Evolutionary conservation across 2,113 vertebrate species (phyloP).

Genomic region (Arenaria interpres): DNA sequence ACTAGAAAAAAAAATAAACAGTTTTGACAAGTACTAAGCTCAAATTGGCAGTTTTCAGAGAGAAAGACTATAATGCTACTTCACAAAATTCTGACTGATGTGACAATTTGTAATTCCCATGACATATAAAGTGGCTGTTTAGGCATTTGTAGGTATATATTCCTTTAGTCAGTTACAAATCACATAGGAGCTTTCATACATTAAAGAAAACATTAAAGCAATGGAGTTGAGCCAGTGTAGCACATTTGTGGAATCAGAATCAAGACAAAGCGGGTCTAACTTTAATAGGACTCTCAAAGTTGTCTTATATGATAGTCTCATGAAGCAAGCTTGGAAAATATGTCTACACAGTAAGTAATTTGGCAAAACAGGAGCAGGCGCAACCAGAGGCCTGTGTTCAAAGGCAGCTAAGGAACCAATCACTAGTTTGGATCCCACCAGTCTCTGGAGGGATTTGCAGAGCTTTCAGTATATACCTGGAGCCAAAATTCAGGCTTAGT

Average conservation of each 20-base stretch:
- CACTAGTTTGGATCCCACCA: neutral
- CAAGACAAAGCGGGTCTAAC: neutral
- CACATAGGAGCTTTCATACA: neutral
- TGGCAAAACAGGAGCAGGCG: neutral
- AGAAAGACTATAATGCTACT: neutral
- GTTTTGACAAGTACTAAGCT: neutral
- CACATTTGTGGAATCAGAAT: neutral
- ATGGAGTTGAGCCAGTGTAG: neutral
- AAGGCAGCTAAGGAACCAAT: neutral
- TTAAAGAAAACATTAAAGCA: neutral
- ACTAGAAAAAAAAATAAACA: neutral
- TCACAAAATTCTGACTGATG: slow-evolving; percentile 2
- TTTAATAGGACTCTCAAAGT: neutral
- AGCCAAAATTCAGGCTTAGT: neutral
- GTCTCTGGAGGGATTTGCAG: neutral
- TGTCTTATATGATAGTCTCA: neutral
- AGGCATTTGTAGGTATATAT: neutral
- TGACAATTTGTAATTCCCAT: neutral
- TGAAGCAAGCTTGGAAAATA: neutral
- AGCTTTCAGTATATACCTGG: neutral
- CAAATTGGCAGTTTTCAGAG: neutral
- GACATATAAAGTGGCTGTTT: neutral
- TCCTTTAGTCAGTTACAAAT: neutral
- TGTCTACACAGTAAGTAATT: neutral
- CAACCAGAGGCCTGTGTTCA: neutral